These are phyloP conservation scores for Anthonomus grandis DNA, from an alignment of 1,140 invertebrate genomes.

Conservation along the genomic window DNA sequence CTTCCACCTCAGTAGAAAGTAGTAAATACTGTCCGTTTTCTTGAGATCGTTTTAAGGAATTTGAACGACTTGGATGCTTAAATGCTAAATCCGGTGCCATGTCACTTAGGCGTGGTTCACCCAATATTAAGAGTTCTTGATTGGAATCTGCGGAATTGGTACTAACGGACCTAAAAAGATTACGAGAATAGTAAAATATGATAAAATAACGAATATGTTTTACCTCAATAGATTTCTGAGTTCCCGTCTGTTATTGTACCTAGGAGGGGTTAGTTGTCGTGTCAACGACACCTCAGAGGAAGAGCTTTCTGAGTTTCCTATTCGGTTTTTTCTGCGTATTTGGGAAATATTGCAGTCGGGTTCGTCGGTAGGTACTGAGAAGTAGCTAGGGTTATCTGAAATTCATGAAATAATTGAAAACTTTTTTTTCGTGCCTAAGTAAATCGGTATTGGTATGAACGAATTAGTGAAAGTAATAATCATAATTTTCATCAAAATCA, in stretches of 20 bases:
- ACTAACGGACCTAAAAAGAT: constrained; percentile 52
- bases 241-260: constrained; percentile 19
- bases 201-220: neutral
- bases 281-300: constrained; percentile 36
- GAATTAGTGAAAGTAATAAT: no score
- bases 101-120: constrained; percentile 56
- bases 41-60: constrained; percentile 32
- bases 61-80: constrained; percentile 40
- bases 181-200: neutral
- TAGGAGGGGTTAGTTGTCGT: constrained; percentile 33
- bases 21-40: constrained; percentile 47
- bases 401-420: no score
- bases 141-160: constrained; percentile 54
- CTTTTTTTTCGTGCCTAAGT: no score
- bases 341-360: constrained; percentile 7
- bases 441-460: no score
- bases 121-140: constrained; percentile 53
- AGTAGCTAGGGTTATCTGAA: constrained; percentile 62
- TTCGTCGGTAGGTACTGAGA: constrained; percentile 50
- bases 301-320: constrained; percentile 22
- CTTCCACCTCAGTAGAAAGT: constrained; percentile 32
- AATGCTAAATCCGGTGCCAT: constrained; percentile 54
- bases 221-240: constrained; percentile 23
- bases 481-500: no score
- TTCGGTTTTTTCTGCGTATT: constrained; percentile 14